Percentiles rank a stretch among this genome's conserved stretches.
phyloP scores from a whole-genome alignment of 2,888 invertebrate genomes.

The Panopea generosa region DNA sequence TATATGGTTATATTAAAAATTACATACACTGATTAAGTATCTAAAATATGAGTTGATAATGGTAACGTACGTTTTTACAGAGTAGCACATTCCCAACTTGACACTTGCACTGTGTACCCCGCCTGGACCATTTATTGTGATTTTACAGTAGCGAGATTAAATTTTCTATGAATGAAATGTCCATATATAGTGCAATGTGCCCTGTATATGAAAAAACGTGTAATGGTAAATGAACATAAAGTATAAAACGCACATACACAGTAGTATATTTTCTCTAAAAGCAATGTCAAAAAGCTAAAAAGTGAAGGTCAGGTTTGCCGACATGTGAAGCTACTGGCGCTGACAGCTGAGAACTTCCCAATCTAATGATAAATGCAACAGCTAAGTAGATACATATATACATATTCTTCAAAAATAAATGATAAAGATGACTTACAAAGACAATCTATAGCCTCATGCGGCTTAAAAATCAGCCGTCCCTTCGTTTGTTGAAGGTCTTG shows the following conservation, averaged over 20 bases:
- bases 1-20: too few species aligned
- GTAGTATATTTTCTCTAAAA: not conserved
- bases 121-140: too few species aligned
- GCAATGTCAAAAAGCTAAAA: slow-evolving; percentile 13
- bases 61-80: too few species aligned
- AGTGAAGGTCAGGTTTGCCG: slow-evolving; percentile 14
- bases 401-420: not conserved
- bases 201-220: not conserved
- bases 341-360: not conserved
- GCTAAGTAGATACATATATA: not conserved
- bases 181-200: not conserved
- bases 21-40: too few species aligned
- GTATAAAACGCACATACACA: too few species aligned
- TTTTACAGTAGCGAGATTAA: too few species aligned
- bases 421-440: slow-evolving; percentile 46
- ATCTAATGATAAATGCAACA: not conserved
- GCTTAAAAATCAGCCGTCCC: slow-evolving; percentile 35
- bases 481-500: slow-evolving; percentile 41
- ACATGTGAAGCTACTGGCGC: too few species aligned
- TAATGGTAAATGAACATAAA: too few species aligned
- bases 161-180: not conserved
- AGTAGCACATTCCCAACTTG: too few species aligned
- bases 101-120: too few species aligned
- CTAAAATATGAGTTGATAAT: too few species aligned
- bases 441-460: slow-evolving; percentile 62